phyloP scores from a whole-genome alignment of 1,140 invertebrate genomes.

The Temnothorax nylanderi region DNA sequence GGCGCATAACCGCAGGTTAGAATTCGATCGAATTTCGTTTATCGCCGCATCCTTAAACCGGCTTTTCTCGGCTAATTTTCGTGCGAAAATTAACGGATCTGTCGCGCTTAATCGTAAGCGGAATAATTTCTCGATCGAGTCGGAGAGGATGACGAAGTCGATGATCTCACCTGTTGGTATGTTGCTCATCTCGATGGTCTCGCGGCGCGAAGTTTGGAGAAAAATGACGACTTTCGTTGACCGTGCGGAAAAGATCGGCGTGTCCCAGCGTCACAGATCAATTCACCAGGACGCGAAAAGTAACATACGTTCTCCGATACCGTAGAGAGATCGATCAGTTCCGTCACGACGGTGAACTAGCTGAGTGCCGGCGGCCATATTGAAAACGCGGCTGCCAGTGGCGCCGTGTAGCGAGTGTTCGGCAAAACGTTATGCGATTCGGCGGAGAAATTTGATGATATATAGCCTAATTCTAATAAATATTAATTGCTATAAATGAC shows the following conservation, averaged over 20 bases:
- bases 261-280: neutral
- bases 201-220: neutral
- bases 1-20: constrained; percentile 48
- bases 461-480: neutral
- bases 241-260: neutral
- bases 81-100: neutral
- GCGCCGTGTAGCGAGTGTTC: neutral
- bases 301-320: constrained; percentile 64
- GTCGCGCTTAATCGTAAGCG: neutral
- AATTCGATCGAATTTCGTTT: neutral
- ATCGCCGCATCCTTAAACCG: too few species aligned
- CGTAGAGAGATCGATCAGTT: constrained; percentile 73
- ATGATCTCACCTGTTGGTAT: constrained; percentile 81
- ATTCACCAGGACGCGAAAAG: neutral
- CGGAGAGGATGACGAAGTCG: constrained; percentile 44
- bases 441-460: constrained; percentile 1
- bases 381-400: constrained; percentile 22
- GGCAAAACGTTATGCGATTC: neutral
- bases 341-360: constrained; percentile 59
- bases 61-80: too few species aligned
- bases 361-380: constrained; percentile 64
- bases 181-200: constrained; percentile 75
- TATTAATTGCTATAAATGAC: neutral
- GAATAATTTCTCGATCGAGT: constrained; percentile 19
- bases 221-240: neutral